Evolutionary conservation across 1,140 invertebrate species (phyloP), one percentile per base, ranked within the genome.

Genomic region (Copidosoma floridanum): DNA sequence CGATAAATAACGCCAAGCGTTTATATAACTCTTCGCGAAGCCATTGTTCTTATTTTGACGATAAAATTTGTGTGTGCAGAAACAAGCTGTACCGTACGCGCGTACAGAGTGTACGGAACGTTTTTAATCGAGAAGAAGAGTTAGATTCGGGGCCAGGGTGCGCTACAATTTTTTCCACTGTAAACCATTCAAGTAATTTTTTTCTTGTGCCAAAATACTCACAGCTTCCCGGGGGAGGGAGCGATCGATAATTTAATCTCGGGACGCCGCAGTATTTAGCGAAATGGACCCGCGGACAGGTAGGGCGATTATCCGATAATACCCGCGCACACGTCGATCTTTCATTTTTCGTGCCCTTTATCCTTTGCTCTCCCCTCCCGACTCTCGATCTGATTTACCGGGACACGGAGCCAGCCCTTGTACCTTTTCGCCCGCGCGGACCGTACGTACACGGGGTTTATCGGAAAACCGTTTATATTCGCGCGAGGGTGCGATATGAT

Each of bases 241-340:
- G n/a, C 74, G 78, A 79, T 79, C 77, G 78, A 79, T 80, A 79
- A 79, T 80, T 79, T 80, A 78, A 80, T 79, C 75, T 74, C 73
- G 71, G 74, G 75, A 78, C 79, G 75, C 74, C 77, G 73, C 76
- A 71, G 77, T 79, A 78, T 79, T 78, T 81, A 78, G 76, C 68
- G 68, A 67, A 55, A 43, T 47, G 46, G 55, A 57, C 35, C 27
- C 16, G 35, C 18, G 35, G 23, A 29, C 12, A n/a, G n/a, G 40
- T 41, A 6, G 14, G 6, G 16, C 18, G 7, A 6, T 10, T 41
- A n/a, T 6, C 29, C 29, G 29, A 5, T 10, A 5, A n/a, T n/a
- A 41, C 40, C 5, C 40, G n/a, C 18, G 16, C 40, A 41, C 40
- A 41, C 40, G n/a, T 41, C 10, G 7, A 16, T 41, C 7, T 41